Conservation (phyloP, 2,888 invertebrate species). For the Xylophagus ater region DNA sequence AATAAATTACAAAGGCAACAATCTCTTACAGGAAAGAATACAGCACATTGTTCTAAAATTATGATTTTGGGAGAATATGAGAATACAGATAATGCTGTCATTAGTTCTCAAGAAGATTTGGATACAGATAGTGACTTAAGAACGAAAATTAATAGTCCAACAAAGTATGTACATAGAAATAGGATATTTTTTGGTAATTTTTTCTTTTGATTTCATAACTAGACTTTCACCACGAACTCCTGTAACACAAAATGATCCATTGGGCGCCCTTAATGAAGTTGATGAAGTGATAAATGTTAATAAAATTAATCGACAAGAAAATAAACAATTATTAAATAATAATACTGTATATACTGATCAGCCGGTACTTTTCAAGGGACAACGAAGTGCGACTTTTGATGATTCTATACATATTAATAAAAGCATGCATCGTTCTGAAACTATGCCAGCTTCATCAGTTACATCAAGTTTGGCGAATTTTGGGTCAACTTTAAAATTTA, state of each 20-base stretch:
- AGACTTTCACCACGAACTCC: slow-evolving; percentile 68
- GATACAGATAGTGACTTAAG: slow-evolving; percentile 21
- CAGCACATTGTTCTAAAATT: slow-evolving; percentile 27
- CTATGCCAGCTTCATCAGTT: slow-evolving; percentile 60
- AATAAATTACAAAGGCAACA: slow-evolving; percentile 52
- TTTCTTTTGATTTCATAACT: no score
- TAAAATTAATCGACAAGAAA: slow-evolving; percentile 19
- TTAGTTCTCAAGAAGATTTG: slow-evolving; percentile 29
- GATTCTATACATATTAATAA: slow-evolving; percentile 41
- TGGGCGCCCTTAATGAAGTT: slow-evolving; percentile 61
- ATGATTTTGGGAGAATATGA: slow-evolving; percentile 25
- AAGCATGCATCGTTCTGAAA: slow-evolving; percentile 58
- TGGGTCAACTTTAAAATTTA: slow-evolving; percentile 71
- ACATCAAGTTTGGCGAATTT: slow-evolving; percentile 68
- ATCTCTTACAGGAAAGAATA: slow-evolving; percentile 19
- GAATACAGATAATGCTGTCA: slow-evolving; percentile 19
- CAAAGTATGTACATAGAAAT: slow-evolving; percentile 28
- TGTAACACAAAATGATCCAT: slow-evolving; percentile 83
- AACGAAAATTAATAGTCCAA: slow-evolving; percentile 32
- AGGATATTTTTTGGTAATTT: neutral
- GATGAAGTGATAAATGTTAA: slow-evolving; percentile 20
- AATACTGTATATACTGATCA: slow-evolving; percentile 47
- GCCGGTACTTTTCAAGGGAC: slow-evolving; percentile 54
- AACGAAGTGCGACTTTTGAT: slow-evolving; percentile 49
- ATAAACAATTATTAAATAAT: slow-evolving; percentile 24